Conservation (phyloP, 2,888 invertebrate genomes). For the Halocaridina rubra region DNA sequence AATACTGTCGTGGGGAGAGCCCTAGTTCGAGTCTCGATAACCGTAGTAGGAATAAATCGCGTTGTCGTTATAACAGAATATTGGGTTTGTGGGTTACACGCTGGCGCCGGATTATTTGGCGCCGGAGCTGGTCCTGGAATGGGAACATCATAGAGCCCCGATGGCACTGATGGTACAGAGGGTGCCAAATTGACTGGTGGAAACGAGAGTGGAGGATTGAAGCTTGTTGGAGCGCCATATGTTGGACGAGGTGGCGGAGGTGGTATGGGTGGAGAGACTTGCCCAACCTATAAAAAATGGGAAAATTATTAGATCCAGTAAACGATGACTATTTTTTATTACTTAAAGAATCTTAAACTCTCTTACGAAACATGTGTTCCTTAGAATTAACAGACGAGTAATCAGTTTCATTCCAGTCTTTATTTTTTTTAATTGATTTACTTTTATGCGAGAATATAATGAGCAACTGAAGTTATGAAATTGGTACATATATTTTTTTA, state of each 20-base stretch:
- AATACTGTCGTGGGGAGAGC: constrained; percentile 60
- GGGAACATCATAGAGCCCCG: constrained; percentile 33
- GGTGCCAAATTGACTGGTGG: not conserved
- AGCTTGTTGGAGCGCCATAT: not conserved
- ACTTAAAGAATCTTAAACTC: too few species aligned
- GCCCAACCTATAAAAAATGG: not conserved
- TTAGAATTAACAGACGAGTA: too few species aligned
- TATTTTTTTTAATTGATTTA: too few species aligned
- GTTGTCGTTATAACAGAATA: constrained; percentile 50
- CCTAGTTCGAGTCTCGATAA: constrained; percentile 52
- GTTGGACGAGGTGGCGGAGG: not conserved
- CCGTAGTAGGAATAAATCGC: constrained; percentile 50
- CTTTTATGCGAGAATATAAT: too few species aligned
- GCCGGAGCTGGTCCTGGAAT: not conserved
- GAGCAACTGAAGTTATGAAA: too few species aligned
- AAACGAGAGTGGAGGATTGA: not conserved
- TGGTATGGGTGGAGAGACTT: not conserved
- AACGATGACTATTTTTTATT: too few species aligned
- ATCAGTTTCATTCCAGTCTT: too few species aligned
- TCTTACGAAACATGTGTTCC: too few species aligned
- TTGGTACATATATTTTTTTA: too few species aligned
- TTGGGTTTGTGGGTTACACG: constrained; percentile 30
- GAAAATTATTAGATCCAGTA: too few species aligned
- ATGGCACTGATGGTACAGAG: not conserved
- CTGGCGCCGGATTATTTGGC: not conserved